Evolutionary conservation across 2,888 invertebrate genomes (phyloP).

Genomic region (Myopa testacea): DNA sequence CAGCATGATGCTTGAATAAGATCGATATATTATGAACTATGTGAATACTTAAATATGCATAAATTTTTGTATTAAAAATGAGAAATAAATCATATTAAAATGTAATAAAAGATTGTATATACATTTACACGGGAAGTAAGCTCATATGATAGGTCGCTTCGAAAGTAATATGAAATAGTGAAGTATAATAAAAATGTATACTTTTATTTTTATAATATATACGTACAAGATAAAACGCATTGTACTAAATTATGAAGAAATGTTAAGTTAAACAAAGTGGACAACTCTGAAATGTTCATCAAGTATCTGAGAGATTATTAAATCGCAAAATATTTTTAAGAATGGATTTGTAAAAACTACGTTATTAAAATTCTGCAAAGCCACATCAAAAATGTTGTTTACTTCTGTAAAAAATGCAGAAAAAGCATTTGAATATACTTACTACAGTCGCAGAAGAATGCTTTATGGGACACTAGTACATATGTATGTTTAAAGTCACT

Average conservation of each 20-base stretch:
- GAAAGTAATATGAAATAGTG: background rate
- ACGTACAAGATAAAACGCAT: background rate
- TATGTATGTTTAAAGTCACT: too few relatives aligned
- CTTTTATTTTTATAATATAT: conserved; percentile 22
- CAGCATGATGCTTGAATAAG: conserved; percentile 12
- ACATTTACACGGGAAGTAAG: conserved; percentile 1
- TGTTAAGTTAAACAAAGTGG: conserved; percentile 29
- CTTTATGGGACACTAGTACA: too few relatives aligned
- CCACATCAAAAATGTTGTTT: conserved; percentile 25
- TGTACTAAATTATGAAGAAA: conserved; percentile 11
- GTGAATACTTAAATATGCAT: conserved; percentile 11
- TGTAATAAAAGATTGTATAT: conserved; percentile 5
- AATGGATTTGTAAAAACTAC: conserved; percentile 16
- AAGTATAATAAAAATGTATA: conserved; percentile 5
- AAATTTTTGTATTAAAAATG: conserved; percentile 23
- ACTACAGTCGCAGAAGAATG: too few relatives aligned
- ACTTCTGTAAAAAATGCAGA: conserved; percentile 7
- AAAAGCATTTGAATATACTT: too few relatives aligned
- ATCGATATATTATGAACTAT: conserved; percentile 18
- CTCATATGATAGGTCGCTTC: background rate
- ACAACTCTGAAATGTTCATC: conserved; percentile 11
- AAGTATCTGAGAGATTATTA: conserved; percentile 53
- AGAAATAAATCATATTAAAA: conserved; percentile 3
- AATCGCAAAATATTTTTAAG: conserved; percentile 30
- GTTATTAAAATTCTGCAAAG: conserved; percentile 26